Evolutionary conservation across 2,888 invertebrate species (phyloP), one percentile per base, ranked within the genome.

Genomic region (Chrysolina americana): DNA sequence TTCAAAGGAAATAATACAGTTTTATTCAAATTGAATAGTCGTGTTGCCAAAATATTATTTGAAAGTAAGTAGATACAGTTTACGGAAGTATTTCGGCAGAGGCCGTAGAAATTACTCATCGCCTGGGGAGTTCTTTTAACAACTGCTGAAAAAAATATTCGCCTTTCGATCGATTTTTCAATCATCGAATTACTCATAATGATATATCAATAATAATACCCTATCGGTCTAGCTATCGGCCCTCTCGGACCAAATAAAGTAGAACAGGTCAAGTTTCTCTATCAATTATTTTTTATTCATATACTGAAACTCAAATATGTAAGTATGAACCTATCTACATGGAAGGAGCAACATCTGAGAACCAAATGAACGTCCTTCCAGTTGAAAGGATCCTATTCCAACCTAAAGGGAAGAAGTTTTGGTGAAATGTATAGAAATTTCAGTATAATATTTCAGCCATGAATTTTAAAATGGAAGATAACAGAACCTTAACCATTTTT

Each of bases 161-260:
- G 28, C 36, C 36, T 59, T 8, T 36, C 36, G n/a, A 28, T n/a
- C n/a, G n/a, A 28, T 59, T 59, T 59, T 36, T 59, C 59, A 59
- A 59, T 36, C 59, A 59, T n/a, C 59, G 59, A 59, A 59, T 59
- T 36, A 59, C n/a, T 36, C 59, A 59, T 59, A 59, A 59, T 59
- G 59, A 59, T 59, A 59, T 59, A 59, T 15, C 59, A 36, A 59
- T 59, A 59, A 59, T 59, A n/a, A 59, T 59, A 59, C 59, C 59
- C 59, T 59, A 59, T 59, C 59, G 59, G 13, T 59, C 36, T 36
- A 28, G 59, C 59, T 59, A 59, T 59, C 28, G 59, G 36, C 36
- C 59, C 59, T 36, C n/a, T 59, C 59, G n/a, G 36, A n/a, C 13
- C 9, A 17, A 59, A 36, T 59, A 59, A 59, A 28, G 59, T 59